Conservation (phyloP, 2,797 vertebrate genomes). For the Enteromius treurensis region DNA sequence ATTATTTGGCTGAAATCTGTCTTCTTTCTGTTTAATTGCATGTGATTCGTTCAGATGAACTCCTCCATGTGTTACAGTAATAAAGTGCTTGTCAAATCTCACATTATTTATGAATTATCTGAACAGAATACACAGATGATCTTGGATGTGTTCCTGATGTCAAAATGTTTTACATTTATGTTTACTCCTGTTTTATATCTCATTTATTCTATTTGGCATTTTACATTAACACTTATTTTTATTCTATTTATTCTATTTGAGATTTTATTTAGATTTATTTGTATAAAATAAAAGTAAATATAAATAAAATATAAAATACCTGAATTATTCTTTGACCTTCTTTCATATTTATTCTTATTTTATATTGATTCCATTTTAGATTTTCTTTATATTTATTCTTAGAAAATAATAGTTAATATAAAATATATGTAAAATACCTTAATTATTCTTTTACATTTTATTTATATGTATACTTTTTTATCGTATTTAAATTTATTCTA, state of each 20-base stretch:
- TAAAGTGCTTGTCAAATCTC: not conserved
- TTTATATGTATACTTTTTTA: not conserved
- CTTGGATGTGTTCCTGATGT: not conserved
- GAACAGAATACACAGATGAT: not conserved
- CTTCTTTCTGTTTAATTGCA: not conserved
- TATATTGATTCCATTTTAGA: not conserved
- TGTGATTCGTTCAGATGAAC: not conserved
- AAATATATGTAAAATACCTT: no score
- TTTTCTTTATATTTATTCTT: not conserved
- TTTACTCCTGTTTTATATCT: not conserved
- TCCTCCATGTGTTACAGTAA: not conserved
- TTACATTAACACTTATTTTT: not conserved
- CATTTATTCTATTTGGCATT: not conserved
- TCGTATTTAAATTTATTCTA: no score
- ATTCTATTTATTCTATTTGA: not conserved
- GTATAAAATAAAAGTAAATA: no score
- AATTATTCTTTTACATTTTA: not conserved
- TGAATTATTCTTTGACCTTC: not conserved
- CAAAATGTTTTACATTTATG: not conserved
- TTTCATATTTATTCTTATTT: not conserved
- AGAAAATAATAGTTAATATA: no score
- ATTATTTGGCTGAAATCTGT: not conserved
- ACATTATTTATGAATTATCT: conserved; percentile 1
- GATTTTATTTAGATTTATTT: not conserved
- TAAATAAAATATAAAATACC: not conserved